A percentile compares a stretch with the other conserved stretches of the same genome.
Conservation (phyloP, 1,140 invertebrate genomes). For the Agrypnia vestita region DNA sequence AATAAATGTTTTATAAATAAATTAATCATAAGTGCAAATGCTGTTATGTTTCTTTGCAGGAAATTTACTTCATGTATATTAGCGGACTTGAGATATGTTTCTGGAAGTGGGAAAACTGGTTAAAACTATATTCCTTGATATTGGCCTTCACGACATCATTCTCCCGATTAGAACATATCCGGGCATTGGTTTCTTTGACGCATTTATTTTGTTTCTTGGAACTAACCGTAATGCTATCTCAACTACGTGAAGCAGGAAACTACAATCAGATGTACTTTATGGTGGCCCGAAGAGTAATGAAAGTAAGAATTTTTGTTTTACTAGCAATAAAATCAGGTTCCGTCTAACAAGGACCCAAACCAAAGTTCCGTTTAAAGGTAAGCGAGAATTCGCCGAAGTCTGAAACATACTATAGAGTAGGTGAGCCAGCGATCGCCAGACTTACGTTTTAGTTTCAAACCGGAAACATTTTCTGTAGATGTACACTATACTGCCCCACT, state of each 20-base stretch:
- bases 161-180: conserved; percentile 66
- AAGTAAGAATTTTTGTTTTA: conserved; percentile 59
- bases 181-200: conserved; percentile 71
- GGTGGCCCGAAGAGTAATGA: conserved; percentile 71
- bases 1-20: no score
- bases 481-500: no score
- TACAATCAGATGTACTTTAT: conserved; percentile 74
- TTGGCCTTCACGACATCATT: conserved; percentile 62
- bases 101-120: conserved; percentile 69
- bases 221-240: conserved; percentile 72
- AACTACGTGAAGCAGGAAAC: conserved; percentile 72
- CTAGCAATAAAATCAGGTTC: no score
- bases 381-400: no score
- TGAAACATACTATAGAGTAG: no score
- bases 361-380: no score
- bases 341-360: no score
- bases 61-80: conserved; percentile 68
- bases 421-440: no score
- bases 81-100: conserved; percentile 67
- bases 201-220: conserved; percentile 73
- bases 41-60: conserved; percentile 61
- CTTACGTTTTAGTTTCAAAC: no score
- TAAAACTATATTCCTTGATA: conserved; percentile 68
- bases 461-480: no score
- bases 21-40: neutral